These are phyloP conservation scores for Acleris sparsana DNA, from an alignment of 2,888 invertebrate species.

Conservation along the genomic window DNA sequence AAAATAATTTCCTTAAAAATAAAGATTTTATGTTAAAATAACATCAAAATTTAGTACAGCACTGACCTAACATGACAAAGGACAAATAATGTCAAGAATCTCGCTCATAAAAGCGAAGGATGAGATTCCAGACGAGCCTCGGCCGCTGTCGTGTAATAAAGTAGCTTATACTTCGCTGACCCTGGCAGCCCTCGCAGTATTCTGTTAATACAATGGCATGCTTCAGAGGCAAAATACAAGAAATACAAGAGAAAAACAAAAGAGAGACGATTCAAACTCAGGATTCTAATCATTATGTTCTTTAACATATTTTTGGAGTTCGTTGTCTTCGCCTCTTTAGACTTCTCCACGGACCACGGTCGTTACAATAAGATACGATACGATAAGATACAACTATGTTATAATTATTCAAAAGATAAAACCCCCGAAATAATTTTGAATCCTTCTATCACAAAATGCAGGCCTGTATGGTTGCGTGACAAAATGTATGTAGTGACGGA, in stretches of 20 bases:
- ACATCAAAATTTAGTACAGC: not conserved
- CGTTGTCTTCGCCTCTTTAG: too few relatives aligned
- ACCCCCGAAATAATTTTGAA: too few relatives aligned
- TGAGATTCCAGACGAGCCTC: slow-evolving; percentile 21
- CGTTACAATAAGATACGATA: too few relatives aligned
- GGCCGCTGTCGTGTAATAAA: slow-evolving; percentile 4
- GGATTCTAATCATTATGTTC: too few relatives aligned
- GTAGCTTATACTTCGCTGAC: slow-evolving; percentile 3
- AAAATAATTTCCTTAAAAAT: slow-evolving; percentile 4
- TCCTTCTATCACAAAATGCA: too few relatives aligned
- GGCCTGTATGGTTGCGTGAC: too few relatives aligned
- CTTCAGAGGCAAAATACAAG: too few relatives aligned
- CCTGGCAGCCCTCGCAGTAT: not conserved
- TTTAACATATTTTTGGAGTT: too few relatives aligned
- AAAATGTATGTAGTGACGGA: too few relatives aligned
- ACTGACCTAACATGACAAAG: slow-evolving; percentile 7
- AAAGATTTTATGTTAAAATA: not conserved
- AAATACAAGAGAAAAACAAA: not conserved
- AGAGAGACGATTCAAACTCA: not conserved
- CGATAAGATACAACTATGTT: too few relatives aligned
- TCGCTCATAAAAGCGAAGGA: slow-evolving; percentile 30
- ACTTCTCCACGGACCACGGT: too few relatives aligned
- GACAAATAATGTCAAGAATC: slow-evolving; percentile 24
- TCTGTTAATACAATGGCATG: not conserved
- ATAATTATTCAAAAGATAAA: too few relatives aligned